Base-by-base conservation (phyloP, 2,797 vertebrate genomes). In the Gallinago nigripennis region DNA sequence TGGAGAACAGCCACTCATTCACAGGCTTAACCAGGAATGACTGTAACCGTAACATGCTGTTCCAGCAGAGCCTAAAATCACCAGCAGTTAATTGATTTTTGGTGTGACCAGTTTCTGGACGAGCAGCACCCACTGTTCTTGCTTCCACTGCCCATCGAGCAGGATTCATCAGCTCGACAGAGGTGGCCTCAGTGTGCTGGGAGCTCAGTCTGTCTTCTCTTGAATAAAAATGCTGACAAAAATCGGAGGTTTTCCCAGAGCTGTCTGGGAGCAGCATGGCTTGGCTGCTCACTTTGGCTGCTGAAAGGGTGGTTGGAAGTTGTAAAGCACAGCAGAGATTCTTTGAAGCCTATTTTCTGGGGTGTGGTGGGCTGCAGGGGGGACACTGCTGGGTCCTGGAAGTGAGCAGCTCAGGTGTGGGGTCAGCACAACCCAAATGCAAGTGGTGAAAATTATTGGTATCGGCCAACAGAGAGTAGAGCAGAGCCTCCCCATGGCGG, bases 401-500 rank as follows among this genome's bases (percentile, higher is more conserved):
- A 69, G 43, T 6, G 24, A 51, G n/a, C 43, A 30, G 33, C 50
- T n/a, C 31, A 21, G 76, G 14, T n/a, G 15, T 15, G 18, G 45
- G 48, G 16, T 46, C 19, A 94, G 64, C 60, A 33, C 24, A 83
- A 48, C 21, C 35, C 33, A 53, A 81, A 46, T 20, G 13, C 57
- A 65, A 7, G 35, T 13, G 21, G 12, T 45, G 66, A 45, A 54
- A 88, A 65, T 19, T 9, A 45, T 6, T 48, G 30, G 21, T 60
- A 64, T 0, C 28, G 28, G 56, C 33, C 2, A 0, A 51, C 17
- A 0, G 3, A 72, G 58, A n/a, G 16, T 8, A 66, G 58, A 68
- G 33, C 70, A 41, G 61, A 73, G 39, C 43, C n/a, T 73, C 1
- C 3, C 35, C 24, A 7, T 0, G 2, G 21, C 10, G 1, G 2